Conservation (phyloP, 30 jellyfish, hydroid and myxozoan species). For the Cassiopea andromeda region DNA sequence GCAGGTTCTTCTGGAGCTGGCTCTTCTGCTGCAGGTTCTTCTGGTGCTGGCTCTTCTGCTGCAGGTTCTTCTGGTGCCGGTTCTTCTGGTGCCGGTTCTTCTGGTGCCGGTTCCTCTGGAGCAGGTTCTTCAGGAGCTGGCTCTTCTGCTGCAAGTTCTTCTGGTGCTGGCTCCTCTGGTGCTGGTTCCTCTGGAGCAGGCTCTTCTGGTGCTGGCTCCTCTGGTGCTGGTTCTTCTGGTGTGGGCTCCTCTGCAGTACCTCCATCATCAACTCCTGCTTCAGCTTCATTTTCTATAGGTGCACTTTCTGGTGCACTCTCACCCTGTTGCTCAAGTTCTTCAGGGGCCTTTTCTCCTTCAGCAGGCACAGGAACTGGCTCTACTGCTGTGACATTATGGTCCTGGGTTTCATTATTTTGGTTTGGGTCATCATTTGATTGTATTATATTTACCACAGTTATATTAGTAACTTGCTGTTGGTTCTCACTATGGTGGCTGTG, state of each 20-base stretch:
- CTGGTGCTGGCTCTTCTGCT: constrained; percentile 51
- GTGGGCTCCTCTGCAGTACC: constrained; percentile 3
- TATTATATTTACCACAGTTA: constrained; percentile 26
- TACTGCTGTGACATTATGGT: constrained; percentile 29
- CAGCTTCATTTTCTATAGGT: constrained; percentile 5
- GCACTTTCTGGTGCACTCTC: constrained; percentile 24
- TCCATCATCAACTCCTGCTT: not conserved
- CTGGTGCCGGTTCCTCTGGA: constrained; percentile 44
- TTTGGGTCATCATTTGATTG: not conserved
- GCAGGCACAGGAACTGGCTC: constrained; percentile 16
- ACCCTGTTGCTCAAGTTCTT: constrained; percentile 1
- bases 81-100: constrained; percentile 46
- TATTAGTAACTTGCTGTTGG: constrained; percentile 27
- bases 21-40: constrained; percentile 52
- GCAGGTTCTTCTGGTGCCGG: constrained; percentile 53
- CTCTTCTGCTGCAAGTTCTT: constrained; percentile 12
- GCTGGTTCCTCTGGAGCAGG: constrained; percentile 23
- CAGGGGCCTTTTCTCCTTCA: constrained; percentile 19
- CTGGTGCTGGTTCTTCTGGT: constrained; percentile 25
- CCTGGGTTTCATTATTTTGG: not conserved
- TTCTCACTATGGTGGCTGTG: constrained; percentile 26
- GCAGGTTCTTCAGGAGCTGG: constrained; percentile 38
- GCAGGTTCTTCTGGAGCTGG: constrained; percentile 34
- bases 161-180: constrained; percentile 35
- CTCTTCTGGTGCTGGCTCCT: constrained; percentile 28